phyloP scores from a whole-genome alignment of 1,140 invertebrate genomes.

The Trichonephila inaurata region DNA sequence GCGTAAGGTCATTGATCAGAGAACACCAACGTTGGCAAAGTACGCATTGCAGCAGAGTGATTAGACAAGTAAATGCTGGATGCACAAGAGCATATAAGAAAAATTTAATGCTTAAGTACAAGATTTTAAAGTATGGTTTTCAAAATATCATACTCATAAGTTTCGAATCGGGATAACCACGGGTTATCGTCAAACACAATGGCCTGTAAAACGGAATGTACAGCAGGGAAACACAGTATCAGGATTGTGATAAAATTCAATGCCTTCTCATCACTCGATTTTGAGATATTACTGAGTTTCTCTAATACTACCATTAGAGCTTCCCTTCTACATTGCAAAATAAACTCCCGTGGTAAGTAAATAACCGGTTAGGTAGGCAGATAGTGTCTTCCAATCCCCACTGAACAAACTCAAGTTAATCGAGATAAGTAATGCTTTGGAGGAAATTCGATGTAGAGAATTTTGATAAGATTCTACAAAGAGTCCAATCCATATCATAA shows the following conservation, averaged over 20 bases:
- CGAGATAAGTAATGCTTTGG: not conserved
- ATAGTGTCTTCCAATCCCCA: not conserved
- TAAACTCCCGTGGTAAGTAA: not conserved
- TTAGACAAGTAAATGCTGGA: not conserved
- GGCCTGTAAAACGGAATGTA: not conserved
- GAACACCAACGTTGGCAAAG: not conserved
- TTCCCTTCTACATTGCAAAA: not conserved
- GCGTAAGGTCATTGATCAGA: not conserved
- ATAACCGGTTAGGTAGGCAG: not conserved
- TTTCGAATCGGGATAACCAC: not conserved
- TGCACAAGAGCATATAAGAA: not conserved
- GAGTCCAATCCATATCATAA: not conserved
- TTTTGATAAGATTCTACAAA: not conserved
- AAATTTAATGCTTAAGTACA: not conserved
- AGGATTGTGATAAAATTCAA: not conserved
- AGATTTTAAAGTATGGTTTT: not conserved
- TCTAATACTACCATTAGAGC: not conserved
- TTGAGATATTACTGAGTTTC: not conserved
- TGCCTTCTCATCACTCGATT: not conserved
- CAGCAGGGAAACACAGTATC: not conserved
- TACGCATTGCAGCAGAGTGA: not conserved
- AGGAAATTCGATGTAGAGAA: not conserved
- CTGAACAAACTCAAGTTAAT: not conserved
- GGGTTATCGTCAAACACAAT: not conserved
- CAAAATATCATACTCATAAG: not conserved